Evolutionary conservation across 2,113 vertebrate genomes (phyloP), one percentile per base, ranked within the genome.

Genomic region (Pagrus major): DNA sequence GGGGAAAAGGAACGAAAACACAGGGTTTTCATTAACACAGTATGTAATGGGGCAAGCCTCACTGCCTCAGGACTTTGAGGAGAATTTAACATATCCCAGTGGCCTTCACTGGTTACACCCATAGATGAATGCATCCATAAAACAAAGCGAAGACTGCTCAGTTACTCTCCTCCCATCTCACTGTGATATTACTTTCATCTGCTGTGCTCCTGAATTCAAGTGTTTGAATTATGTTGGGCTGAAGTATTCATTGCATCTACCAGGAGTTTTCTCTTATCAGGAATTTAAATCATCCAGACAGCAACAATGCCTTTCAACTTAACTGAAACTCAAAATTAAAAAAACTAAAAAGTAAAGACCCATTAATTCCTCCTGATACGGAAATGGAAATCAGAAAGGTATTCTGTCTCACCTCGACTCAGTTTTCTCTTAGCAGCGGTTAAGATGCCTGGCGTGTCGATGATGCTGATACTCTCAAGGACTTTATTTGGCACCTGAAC

Each of bases 401-500:
- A 31, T 41, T 51, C 2, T 18, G 1, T 52, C 86, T 94, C 90
- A 97, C 97, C 97, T 23, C 96, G 89, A 86, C 94, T 95, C 80
- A 97, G 93, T 74, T 95, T 94, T 86, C 94, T 95, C 58, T 95
- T 96, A 29, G 96, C 95, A 2, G 95, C 95, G 0, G 97, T 97
- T 77, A 97, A 92, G 74, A 97, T 97, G 21, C 96, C 96, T 0
- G 97, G 96, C 0, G 97, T 97, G 92, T 97, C 96, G 0, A 97
- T 97, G 23, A 97, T 94, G 71, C 96, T 97, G 71, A 97, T 95
- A 70, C 94, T 97, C 74, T 97, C 95, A 60, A 97, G 94, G 52
- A 97, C 95, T 70, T 94, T 93, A 80, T 97, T 97, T 63, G 95
- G 96, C 65, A 96, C 84, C 79, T 97, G 96, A 37, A 95, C 96